Evolutionary conservation across 2,113 vertebrate species (phyloP).

Genomic region (Sciurus niger): DNA sequence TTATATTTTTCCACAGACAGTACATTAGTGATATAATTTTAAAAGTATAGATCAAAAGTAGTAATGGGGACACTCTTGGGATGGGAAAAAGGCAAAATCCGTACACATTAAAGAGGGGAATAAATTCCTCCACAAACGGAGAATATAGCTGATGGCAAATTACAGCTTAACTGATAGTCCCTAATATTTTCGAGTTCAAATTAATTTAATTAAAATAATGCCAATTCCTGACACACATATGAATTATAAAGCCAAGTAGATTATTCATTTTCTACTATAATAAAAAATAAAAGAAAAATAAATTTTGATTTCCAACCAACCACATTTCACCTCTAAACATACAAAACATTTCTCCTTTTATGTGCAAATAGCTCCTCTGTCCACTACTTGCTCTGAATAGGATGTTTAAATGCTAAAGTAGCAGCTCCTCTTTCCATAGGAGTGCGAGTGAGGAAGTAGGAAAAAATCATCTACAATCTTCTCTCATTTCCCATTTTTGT

Average conservation of each 20-base stretch:
- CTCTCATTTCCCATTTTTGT: not conserved
- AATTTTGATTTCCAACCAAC: not conserved
- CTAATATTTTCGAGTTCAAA: constrained; percentile 34
- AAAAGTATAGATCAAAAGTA: not conserved
- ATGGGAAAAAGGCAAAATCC: constrained; percentile 2
- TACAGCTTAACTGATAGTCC: not conserved
- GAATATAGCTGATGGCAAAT: not conserved
- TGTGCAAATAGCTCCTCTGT: not conserved
- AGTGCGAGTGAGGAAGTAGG: not conserved
- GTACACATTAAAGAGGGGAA: not conserved
- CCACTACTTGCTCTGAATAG: not conserved
- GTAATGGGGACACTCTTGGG: not conserved
- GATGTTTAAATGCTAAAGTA: not conserved
- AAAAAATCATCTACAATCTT: not conserved
- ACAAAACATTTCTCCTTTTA: not conserved
- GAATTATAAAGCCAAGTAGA: not conserved
- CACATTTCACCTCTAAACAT: not conserved
- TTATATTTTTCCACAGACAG: not conserved
- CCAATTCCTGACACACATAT: not conserved
- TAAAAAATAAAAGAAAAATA: not conserved
- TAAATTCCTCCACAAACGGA: constrained; percentile 51
- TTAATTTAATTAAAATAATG: constrained; percentile 21
- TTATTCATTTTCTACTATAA: constrained; percentile 18
- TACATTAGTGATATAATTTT: not conserved
- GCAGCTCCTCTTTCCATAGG: not conserved